phyloP scores from a whole-genome alignment of 64 coral and sea anemone genomes.

The Anthopleura sola region DNA sequence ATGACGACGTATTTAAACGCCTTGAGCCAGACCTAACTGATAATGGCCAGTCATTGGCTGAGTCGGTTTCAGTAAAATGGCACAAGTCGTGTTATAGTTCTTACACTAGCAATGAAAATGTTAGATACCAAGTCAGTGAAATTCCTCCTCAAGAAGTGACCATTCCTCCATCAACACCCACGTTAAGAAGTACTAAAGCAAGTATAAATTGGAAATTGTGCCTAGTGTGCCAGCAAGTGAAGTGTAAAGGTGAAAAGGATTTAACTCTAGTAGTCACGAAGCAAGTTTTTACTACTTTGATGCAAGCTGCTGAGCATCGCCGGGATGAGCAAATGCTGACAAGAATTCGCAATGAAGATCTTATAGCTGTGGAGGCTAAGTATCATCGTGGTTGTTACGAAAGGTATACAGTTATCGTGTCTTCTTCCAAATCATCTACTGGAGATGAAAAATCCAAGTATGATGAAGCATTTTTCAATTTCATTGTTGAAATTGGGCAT shows the following conservation, averaged over 20 bases:
- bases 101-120: constrained; percentile 31
- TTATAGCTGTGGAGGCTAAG: constrained; percentile 28
- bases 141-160: constrained; percentile 2
- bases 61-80: neutral
- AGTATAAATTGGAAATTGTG: constrained; percentile 25
- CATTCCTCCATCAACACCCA: neutral
- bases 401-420: constrained; percentile 23
- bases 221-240: constrained; percentile 19
- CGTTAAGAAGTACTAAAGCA: neutral
- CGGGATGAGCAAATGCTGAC: constrained; percentile 21
- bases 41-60: neutral
- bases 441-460: constrained; percentile 13
- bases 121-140: constrained; percentile 36
- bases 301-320: constrained; percentile 20
- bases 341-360: constrained; percentile 24
- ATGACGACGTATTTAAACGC: constrained; percentile 30
- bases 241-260: constrained; percentile 5
- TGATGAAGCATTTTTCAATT: constrained; percentile 15
- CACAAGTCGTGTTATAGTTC: constrained; percentile 41
- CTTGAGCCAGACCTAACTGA: constrained; percentile 29
- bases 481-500: constrained; percentile 4
- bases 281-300: constrained; percentile 23
- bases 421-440: neutral
- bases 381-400: constrained; percentile 13
- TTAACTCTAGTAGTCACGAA: constrained; percentile 4